Evolutionary conservation across 2,888 invertebrate species (phyloP), one percentile per base, ranked within the genome.

Genomic region (Cerastis rubricosa): DNA sequence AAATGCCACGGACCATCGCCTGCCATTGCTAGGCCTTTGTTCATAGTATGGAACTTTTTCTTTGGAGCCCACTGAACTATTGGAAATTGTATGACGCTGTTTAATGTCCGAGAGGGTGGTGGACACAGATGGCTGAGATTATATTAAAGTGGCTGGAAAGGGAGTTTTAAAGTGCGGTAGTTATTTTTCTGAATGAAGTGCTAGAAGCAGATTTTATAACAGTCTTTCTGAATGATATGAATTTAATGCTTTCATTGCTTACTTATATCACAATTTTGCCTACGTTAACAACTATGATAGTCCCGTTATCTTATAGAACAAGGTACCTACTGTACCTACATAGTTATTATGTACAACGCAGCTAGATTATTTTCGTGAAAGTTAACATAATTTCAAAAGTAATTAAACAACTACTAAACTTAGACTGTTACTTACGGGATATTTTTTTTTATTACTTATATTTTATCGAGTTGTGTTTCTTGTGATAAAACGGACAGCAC

Each of bases 1-100:
- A 93, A 94, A 94, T 94, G 93, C 91, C 90, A 81, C 89, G 89
- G 90, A 90, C 90, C 90, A 89, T 88, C 92, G 92, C 92, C 89
- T 90, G 83, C 83, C 77, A 72, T 78, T 77, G 57, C 81, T 82
- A 65, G 79, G 81, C 85, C 92, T 93, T 94, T 94, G 94, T 95
- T 92, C 89, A 75, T 85, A 80, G 63, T 80, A 79, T 81, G 85
- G 87, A 91, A 93, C 93, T 94, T 94, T 93, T 94, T 92, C 91
- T 90, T 89, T 88, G 74, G 84, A 80, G 17, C 71, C 81, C 69
- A 76, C 74, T 82, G 87, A 84, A 80, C 86, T 71, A 88, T 87
- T 88, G 84, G 74, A 88, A 87, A 88, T 89, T 87, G 69, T 86
- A 86, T 85, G 83, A 87, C 83, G 80, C 80, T 84, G 71, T 67